Evolutionary conservation across 1,140 invertebrate species (phyloP).

Genomic region (Phortica variegata): DNA sequence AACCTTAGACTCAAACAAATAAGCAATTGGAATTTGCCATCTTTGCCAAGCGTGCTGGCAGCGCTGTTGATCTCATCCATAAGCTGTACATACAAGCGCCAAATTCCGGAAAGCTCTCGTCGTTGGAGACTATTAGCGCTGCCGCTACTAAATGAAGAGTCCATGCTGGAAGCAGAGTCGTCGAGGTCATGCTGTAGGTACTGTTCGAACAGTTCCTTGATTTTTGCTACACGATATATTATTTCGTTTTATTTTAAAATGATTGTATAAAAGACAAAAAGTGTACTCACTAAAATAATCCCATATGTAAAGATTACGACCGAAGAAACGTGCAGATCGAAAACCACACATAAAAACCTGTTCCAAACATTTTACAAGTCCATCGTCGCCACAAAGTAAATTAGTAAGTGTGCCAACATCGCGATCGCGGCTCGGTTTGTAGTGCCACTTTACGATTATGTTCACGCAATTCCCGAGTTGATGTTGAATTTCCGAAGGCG

Average conservation of each 20-base stretch:
- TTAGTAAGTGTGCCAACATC: slow-evolving; percentile 87
- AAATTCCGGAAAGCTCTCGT: slow-evolving; percentile 67
- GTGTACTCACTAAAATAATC: slow-evolving; percentile 86
- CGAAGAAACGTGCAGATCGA: slow-evolving; percentile 88
- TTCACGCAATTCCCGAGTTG: slow-evolving; percentile 89
- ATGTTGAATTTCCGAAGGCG: slow-evolving; percentile 63
- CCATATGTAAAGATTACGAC: slow-evolving; percentile 95
- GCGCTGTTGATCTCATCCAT: slow-evolving; percentile 82
- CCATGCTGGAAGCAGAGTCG: slow-evolving; percentile 51
- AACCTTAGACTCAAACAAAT: slow-evolving; percentile 78
- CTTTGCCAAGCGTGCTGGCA: slow-evolving; percentile 88
- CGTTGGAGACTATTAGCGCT: slow-evolving; percentile 58
- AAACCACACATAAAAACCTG: slow-evolving; percentile 93
- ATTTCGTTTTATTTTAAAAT: background rate
- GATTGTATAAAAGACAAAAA: background rate
- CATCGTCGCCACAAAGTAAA: slow-evolving; percentile 91
- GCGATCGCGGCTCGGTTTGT: slow-evolving; percentile 72
- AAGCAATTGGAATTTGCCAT: slow-evolving; percentile 97
- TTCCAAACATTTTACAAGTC: slow-evolving; percentile 89
- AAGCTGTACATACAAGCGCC: slow-evolving; percentile 76
- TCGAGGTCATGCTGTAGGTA: slow-evolving; percentile 65
- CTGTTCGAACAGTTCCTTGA: slow-evolving; percentile 83
- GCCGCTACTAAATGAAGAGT: slow-evolving; percentile 51
- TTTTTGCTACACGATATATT: slow-evolving; percentile 67
- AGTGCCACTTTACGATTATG: slow-evolving; percentile 95